Base-by-base conservation (phyloP, 2,888 invertebrate species). In the Cephus rjabovi region DNA sequence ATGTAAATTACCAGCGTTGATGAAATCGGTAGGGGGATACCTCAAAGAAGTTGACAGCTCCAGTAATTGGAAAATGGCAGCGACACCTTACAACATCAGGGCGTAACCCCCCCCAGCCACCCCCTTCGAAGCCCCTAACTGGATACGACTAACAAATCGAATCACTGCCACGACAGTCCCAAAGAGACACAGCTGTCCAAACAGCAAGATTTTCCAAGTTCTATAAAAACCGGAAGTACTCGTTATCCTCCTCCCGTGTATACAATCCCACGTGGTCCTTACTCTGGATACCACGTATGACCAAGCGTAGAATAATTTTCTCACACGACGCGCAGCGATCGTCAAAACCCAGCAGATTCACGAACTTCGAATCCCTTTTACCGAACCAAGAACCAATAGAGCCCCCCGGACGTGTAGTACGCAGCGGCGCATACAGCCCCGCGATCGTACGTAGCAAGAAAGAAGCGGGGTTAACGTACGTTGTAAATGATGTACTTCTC, bases 401-500 rank as follows among this genome's bases (percentile, higher is more conserved):
- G 23, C 9, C 56, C 9, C 56, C 56, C 23, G 56, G 9, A 56
- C 56, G 23, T 23, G 2, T 2, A 23, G 23, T 23, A 56, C 9
- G 23, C 23, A 56, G 56, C 6, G 56, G 23, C 23, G 56, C 56
- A 23, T 23, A 56, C 23, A 9, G 56, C 9, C 12, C 0, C 15
- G 6, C 40, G 40, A 40, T 23, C 6, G 40, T 15, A 40, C 6
- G 23, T 40, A 70, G 70, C 12, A 30, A 70, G 31, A 11, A 34
- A 33, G 33, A 71, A 34, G 34, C 6, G 33, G n/a, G 74, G 74
- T 40, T 74, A 81, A 93, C 93, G 93, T 88, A 94, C 98, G 92
- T 98, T 98, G 92, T 98, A 98, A 90, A 98, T 98, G 90, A 98
- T 98, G 93, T 98, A 98, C 92, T 97, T 97, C 92, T 98, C 98